A percentile compares a stretch with the other conserved stretches of the same genome.
Evolutionary conservation across 2,888 invertebrate species (phyloP).

Genomic region (Perizoma flavofasciatum): DNA sequence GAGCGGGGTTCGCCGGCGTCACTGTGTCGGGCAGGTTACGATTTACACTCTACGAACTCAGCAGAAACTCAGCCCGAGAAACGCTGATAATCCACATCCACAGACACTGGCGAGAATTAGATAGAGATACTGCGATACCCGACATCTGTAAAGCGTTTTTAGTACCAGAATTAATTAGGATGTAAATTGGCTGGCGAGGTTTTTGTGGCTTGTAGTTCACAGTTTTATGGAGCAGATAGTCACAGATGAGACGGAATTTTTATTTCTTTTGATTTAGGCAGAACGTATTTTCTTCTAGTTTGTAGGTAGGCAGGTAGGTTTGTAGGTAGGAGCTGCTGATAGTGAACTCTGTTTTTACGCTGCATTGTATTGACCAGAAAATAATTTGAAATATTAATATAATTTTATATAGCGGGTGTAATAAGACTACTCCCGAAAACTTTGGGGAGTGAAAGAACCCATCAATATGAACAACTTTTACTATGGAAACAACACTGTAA

Average conservation of each 20-base stretch:
- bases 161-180: constrained; percentile 64
- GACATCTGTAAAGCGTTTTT: constrained; percentile 60
- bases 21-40: constrained; percentile 82
- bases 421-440: too few species aligned
- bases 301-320: background rate
- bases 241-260: constrained; percentile 22
- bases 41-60: constrained; percentile 83
- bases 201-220: constrained; percentile 30
- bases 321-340: too few species aligned
- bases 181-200: constrained; percentile 47
- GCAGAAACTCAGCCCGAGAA: constrained; percentile 79
- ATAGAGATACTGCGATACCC: constrained; percentile 71
- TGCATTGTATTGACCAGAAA: too few species aligned
- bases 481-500: too few species aligned
- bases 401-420: too few species aligned
- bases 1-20: constrained; percentile 69
- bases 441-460: too few species aligned
- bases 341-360: too few species aligned
- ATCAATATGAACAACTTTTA: too few species aligned
- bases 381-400: too few species aligned
- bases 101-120: constrained; percentile 76
- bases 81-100: constrained; percentile 80
- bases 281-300: background rate
- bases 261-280: constrained; percentile 26
- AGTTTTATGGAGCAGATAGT: constrained; percentile 27